Conservation (phyloP, 2,113 vertebrate genomes). For the Micronycteris hirsuta region DNA sequence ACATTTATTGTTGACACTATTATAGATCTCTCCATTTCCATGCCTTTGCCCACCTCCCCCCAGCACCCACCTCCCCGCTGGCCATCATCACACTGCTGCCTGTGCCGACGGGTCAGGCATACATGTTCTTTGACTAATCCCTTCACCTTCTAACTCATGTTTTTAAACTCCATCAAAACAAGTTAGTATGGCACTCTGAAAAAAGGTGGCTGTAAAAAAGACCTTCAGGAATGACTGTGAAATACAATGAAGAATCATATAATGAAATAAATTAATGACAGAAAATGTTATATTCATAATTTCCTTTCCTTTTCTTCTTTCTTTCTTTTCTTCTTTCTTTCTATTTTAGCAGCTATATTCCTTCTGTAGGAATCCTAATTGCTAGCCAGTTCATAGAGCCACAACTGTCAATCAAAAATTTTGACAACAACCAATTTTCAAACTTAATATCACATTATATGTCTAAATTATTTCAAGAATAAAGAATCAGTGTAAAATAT, state of each 20-base stretch:
- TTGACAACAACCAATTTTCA: not conserved
- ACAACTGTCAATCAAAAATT: not conserved
- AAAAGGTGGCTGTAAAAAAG: not conserved
- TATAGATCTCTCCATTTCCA: no score
- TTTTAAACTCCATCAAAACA: not conserved
- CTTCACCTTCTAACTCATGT: not conserved
- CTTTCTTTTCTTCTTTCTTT: not conserved
- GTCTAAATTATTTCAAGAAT: not conserved
- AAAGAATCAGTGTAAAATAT: not conserved
- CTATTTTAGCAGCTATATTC: not conserved
- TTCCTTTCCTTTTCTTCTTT: not conserved
- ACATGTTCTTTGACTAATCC: no score
- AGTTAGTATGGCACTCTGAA: not conserved
- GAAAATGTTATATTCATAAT: not conserved
- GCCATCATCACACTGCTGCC: no score
- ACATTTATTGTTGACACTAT: no score
- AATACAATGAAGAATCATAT: not conserved
- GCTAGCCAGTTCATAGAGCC: not conserved
- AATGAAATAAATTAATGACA: not conserved
- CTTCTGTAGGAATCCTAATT: not conserved
- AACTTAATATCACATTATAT: not conserved
- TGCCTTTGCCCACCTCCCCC: no score
- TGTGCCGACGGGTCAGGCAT: no score
- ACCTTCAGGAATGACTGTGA: not conserved
- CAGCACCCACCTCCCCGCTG: no score